These are phyloP conservation scores for Sebastes cheni DNA, from an alignment of 2,797 vertebrate genomes.

Conservation along the genomic window DNA sequence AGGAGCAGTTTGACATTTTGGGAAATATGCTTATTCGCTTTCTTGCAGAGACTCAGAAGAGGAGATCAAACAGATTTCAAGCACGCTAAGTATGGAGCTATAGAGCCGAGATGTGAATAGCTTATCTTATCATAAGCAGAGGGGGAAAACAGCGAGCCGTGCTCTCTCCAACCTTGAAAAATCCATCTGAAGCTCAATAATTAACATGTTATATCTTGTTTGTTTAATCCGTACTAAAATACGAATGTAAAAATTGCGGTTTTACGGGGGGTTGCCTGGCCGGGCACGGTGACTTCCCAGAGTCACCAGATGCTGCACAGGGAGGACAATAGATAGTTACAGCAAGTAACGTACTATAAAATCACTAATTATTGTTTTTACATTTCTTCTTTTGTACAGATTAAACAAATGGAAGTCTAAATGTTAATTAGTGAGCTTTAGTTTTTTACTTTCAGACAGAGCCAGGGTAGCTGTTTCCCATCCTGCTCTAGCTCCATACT, in stretches of 20 bases:
- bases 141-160: neutral
- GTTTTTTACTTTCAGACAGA: neutral
- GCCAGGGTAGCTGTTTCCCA: neutral
- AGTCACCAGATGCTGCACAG: neutral
- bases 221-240: neutral
- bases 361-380: neutral
- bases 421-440: neutral
- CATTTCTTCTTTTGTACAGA: neutral
- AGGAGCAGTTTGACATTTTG: conserved; percentile 9
- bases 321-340: neutral
- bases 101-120: neutral
- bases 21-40: neutral
- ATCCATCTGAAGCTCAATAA: neutral
- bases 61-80: conserved; percentile 26
- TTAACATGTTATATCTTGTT: neutral
- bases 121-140: neutral
- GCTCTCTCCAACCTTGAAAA: neutral
- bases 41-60: conserved; percentile 12
- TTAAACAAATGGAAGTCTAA: neutral
- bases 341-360: neutral
- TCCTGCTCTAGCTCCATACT: no score
- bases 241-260: neutral
- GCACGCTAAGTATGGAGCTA: neutral
- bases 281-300: neutral
- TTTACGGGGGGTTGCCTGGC: neutral